Evolutionary conservation across 2,113 vertebrate species (phyloP).

Genomic region (Megaleporinus macrocephalus): DNA sequence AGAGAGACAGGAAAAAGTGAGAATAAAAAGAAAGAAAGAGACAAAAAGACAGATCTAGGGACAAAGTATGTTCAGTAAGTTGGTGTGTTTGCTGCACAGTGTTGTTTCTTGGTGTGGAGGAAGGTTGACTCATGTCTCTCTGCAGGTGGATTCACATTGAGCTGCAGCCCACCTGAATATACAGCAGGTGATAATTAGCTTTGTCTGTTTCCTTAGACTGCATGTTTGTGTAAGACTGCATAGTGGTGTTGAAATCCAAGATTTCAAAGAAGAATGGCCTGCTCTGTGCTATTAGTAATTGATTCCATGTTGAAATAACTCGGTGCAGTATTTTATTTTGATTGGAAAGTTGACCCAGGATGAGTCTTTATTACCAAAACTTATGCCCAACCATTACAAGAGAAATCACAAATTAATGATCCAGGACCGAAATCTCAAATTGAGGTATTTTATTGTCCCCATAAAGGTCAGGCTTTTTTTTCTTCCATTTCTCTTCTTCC

Average conservation of each 20-base stretch:
- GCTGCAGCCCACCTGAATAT: slow-evolving; percentile 10
- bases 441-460: background rate
- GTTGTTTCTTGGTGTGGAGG: background rate
- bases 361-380: background rate
- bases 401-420: background rate
- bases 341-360: background rate
- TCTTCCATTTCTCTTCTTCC: background rate
- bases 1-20: background rate
- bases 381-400: background rate
- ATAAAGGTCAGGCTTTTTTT: background rate
- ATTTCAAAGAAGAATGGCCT: background rate
- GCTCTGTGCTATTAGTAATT: background rate
- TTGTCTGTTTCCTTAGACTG: background rate
- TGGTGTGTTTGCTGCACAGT: background rate
- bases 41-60: background rate
- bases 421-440: background rate
- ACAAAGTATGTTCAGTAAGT: background rate
- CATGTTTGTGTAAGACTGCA: background rate
- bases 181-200: slow-evolving; percentile 32
- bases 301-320: background rate
- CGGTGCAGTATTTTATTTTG: background rate
- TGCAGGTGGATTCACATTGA: slow-evolving; percentile 7
- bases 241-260: background rate
- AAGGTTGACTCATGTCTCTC: slow-evolving; percentile 39
- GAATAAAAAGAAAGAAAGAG: background rate